These are phyloP conservation scores for Heterochromis multidens DNA, from an alignment of 2,113 vertebrate species.

Conservation along the genomic window DNA sequence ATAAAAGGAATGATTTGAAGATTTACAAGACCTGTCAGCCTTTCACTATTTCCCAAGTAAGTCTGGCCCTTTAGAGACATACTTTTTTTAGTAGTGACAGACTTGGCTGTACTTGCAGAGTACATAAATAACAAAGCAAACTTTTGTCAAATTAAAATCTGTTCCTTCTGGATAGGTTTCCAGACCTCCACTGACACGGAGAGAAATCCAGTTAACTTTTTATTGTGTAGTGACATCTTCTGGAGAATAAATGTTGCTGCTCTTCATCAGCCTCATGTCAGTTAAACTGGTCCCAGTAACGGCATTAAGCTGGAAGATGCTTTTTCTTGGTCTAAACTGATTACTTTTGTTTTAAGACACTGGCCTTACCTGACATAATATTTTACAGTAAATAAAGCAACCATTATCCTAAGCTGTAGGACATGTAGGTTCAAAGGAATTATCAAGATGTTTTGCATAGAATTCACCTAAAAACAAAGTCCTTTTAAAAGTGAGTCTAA, in stretches of 20 bases:
- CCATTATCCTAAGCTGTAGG: neutral
- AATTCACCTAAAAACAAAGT: neutral
- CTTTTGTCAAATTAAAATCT: neutral
- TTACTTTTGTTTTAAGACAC: neutral
- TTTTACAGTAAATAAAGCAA: neutral
- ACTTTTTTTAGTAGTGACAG: neutral
- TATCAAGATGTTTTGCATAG: neutral
- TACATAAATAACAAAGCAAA: neutral
- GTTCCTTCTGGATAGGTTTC: neutral
- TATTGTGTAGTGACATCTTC: conserved; percentile 41
- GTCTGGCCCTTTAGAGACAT: neutral
- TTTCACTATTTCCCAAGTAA: neutral
- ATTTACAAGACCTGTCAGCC: neutral
- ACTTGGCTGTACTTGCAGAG: neutral
- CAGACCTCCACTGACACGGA: neutral
- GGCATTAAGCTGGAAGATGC: neutral
- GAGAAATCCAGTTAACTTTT: neutral
- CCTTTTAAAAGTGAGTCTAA: neutral
- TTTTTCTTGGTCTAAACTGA: neutral
- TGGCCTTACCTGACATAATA: neutral
- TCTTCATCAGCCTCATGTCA: neutral
- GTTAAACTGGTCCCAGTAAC: neutral
- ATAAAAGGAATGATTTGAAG: neutral
- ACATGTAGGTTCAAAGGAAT: neutral
- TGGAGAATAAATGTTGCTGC: neutral